A percentile compares a stretch with the other conserved stretches of the same genome.
phyloP scores from a whole-genome alignment of 2,113 vertebrate species.

The Chinchilla lanigera region DNA sequence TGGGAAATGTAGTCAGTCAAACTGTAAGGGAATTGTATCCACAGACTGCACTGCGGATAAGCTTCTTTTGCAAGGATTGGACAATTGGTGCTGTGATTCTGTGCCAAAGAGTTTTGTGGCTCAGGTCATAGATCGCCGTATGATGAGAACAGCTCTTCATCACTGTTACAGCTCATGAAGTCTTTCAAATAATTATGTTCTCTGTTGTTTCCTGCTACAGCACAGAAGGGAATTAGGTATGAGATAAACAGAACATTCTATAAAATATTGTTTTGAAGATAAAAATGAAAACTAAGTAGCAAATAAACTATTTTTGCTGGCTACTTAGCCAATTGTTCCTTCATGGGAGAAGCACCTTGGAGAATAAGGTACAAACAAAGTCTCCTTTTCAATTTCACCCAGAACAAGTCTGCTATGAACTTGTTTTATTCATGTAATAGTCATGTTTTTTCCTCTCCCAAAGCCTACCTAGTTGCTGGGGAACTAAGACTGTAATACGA shows the following conservation, averaged over 20 bases:
- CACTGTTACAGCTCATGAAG: neutral
- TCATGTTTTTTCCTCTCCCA: neutral
- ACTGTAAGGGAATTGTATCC: neutral
- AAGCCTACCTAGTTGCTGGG: neutral
- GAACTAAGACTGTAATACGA: neutral
- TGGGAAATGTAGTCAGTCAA: neutral
- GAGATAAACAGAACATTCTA: neutral
- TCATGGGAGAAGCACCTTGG: neutral
- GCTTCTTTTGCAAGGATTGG: neutral
- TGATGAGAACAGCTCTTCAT: neutral
- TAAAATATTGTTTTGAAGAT: neutral
- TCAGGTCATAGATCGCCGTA: neutral
- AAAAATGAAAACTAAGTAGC: slow-evolving; percentile 28
- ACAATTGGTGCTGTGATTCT: neutral
- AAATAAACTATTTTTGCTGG: neutral
- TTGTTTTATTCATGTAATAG: slow-evolving; percentile 11
- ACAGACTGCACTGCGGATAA: neutral
- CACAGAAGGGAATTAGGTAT: neutral
- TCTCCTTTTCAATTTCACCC: neutral
- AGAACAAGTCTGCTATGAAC: neutral
- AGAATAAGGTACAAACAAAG: neutral
- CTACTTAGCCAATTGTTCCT: neutral
- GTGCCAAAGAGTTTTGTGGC: accelerated
- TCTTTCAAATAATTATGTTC: neutral
- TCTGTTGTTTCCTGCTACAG: neutral